These are phyloP conservation scores for Syndactyla subalaris DNA, from an alignment of 2,797 vertebrate species.

Conservation along the genomic window DNA sequence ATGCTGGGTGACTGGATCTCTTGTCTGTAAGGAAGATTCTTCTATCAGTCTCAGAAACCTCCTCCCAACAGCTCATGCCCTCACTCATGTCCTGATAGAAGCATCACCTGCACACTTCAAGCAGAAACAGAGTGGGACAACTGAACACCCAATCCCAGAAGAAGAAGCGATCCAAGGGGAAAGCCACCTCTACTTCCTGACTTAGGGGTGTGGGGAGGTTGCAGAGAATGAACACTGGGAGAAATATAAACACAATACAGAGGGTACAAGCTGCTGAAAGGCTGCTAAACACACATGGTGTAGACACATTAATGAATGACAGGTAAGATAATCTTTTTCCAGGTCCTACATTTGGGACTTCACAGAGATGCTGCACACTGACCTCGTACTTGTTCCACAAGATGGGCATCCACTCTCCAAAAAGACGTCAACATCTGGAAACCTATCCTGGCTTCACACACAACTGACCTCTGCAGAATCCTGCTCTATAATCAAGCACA, in stretches of 20 bases:
- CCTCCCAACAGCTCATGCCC: not conserved
- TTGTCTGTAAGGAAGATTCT: not conserved
- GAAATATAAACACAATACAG: not conserved
- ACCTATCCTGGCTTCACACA: not conserved
- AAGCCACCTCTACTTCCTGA: not conserved
- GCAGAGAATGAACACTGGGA: not conserved
- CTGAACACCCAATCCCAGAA: not conserved
- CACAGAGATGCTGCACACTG: not conserved
- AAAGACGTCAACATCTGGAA: not conserved
- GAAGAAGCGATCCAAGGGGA: not conserved
- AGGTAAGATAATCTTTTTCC: not conserved
- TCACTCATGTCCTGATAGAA: not conserved
- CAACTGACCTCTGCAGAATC: not conserved
- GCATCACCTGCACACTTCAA: not conserved
- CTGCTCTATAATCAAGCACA: not conserved
- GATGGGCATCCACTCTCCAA: not conserved
- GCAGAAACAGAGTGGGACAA: not conserved
- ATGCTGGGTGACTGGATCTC: not conserved
- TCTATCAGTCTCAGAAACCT: not conserved
- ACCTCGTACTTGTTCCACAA: not conserved
- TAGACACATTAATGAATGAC: not conserved
- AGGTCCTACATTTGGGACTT: not conserved
- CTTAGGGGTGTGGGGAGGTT: accelerated
- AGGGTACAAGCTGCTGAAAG: not conserved
- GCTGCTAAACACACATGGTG: not conserved